Evolutionary conservation across 2,888 invertebrate genomes (phyloP).

Genomic region (Mesopsocus fuscifrons): DNA sequence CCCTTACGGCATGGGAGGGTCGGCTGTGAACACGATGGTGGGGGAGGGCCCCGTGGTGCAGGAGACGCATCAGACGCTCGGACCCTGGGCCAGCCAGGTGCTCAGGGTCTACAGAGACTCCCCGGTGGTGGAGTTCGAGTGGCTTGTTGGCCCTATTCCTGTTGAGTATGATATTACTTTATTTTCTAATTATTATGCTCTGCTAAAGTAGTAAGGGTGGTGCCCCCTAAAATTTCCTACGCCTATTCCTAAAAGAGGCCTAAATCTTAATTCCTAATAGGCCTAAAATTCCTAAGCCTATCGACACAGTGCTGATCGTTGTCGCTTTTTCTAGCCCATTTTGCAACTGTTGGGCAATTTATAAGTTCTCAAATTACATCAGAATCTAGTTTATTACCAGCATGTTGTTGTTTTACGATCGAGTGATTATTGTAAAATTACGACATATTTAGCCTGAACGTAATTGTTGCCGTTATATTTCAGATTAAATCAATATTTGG

Average conservation of each 20-base stretch:
- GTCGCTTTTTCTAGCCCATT: too few relatives aligned
- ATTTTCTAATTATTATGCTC: neutral
- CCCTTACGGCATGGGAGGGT: conserved; percentile 21
- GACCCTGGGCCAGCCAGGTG: conserved; percentile 39
- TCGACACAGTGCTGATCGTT: neutral
- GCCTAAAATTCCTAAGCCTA: neutral
- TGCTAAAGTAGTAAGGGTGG: neutral
- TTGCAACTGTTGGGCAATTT: too few relatives aligned
- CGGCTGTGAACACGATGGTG: conserved; percentile 20
- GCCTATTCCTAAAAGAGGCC: conserved; percentile 11
- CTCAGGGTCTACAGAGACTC: conserved; percentile 33
- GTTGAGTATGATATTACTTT: conserved; percentile 27
- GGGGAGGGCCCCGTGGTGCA: conserved; percentile 25
- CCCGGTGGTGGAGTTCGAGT: conserved; percentile 34
- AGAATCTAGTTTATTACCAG: too few relatives aligned
- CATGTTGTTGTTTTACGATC: too few relatives aligned
- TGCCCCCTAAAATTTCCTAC: neutral
- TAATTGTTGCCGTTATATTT: too few relatives aligned
- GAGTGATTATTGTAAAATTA: too few relatives aligned
- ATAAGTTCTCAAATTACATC: too few relatives aligned
- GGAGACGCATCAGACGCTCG: conserved; percentile 46
- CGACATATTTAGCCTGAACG: too few relatives aligned
- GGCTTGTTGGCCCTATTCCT: conserved; percentile 43
- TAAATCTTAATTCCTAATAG: conserved; percentile 2
- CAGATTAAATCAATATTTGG: too few relatives aligned